Base-by-base conservation (phyloP, 1,140 invertebrate species). In the Drosophila nigrodunni region DNA sequence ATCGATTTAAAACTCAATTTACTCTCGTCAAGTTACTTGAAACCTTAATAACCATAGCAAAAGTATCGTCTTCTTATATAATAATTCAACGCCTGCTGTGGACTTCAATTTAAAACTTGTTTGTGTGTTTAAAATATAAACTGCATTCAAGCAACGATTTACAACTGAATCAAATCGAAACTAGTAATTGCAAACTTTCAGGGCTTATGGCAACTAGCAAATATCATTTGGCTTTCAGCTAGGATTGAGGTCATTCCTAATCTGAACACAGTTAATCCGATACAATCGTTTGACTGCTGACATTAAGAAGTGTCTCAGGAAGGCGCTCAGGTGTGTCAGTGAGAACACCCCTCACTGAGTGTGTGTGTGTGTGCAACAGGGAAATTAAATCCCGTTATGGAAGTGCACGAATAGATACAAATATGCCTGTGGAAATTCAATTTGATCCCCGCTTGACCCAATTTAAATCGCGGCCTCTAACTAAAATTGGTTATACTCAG, bases 401-500 rank as follows among this genome's bases (percentile, higher is more conserved):
- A 43, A 41, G 39, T 41, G 9, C 18, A 18, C 13, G 15, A 34
- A 55, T 15, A 7, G n/a, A 39, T 7, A 49, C 58, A 49, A n/a
- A 47, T 47, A 47, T 50, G 30, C n/a, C 46, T 49, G 15, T 21
- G 39, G 46, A 50, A 37, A 54, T 37, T 6, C 49, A 50, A 10
- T 25, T 44, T 62, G 39, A 39, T 62, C 11, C 46, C 39, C 15
- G 49, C 30, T 64, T 64, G 61, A 52, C 61, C 61, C 49, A 41
- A 43, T 43, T 64, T 15, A 13, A 30, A 15, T 55, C 13, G 37
- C 52, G 34, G 9, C 1, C 21, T 3, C 18, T 58, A 5, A 6
- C 37, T 6, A 11, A 34, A 30, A 49, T 21, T 15, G 3, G 34
- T 21, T 9, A 11, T 18, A 25, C 8, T 21, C 18, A 11, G 41